Conservation (phyloP, 2,888 invertebrate genomes). For the Smittia sp. region DNA sequence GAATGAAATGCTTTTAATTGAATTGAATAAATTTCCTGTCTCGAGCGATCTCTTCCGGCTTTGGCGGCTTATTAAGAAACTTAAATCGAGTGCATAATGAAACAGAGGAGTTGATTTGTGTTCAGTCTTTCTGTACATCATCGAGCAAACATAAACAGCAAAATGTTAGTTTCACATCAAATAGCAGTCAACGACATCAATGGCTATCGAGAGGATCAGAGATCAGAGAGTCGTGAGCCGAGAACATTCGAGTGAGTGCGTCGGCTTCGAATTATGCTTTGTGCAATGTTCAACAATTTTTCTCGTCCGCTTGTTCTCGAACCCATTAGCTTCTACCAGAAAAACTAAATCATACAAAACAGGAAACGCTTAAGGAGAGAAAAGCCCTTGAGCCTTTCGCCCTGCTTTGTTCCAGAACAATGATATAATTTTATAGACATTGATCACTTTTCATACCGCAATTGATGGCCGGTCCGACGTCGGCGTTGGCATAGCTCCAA, state of each 20-base stretch:
- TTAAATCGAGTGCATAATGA: background rate
- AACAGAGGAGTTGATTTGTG: background rate
- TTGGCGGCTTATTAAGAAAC: background rate
- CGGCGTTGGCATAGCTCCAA: conserved; percentile 55
- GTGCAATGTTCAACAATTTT: background rate
- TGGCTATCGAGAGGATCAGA: conserved; percentile 8
- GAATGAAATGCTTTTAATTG: background rate
- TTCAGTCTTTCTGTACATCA: conserved; percentile 1
- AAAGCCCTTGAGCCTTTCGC: background rate
- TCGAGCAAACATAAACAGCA: background rate
- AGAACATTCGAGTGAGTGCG: background rate
- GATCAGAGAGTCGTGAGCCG: conserved; percentile 12
- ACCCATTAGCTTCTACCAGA: background rate
- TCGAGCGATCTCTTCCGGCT: background rate
- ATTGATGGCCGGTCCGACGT: conserved; percentile 54
- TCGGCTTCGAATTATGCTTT: background rate
- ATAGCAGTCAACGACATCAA: conserved; percentile 24
- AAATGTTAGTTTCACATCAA: background rate
- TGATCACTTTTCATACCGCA: conserved; percentile 50
- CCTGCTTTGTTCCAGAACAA: background rate
- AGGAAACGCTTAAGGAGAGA: background rate
- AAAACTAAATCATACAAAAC: background rate
- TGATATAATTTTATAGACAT: conserved; percentile 27
- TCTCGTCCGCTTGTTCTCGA: background rate
- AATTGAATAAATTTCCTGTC: background rate